Percentiles rank a stretch among this genome's conserved stretches.
These are phyloP conservation scores for Zeugodacus cucurbitae DNA, from an alignment of 1,140 invertebrate genomes.

Conservation along the genomic window DNA sequence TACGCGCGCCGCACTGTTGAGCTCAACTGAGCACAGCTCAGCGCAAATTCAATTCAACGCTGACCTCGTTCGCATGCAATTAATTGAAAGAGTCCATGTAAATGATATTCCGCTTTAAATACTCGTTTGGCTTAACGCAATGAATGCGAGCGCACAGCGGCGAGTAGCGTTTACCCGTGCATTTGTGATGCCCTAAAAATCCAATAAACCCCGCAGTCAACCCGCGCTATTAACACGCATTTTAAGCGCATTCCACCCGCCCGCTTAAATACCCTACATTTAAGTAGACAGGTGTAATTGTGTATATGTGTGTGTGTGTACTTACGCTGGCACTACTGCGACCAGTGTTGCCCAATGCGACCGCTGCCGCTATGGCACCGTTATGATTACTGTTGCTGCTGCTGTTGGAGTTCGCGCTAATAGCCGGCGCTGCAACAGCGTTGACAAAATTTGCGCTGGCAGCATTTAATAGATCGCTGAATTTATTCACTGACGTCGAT, in stretches of 20 bases:
- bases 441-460: conserved; percentile 36
- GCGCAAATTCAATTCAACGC: not conserved
- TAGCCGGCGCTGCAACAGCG: not conserved
- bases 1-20: not conserved
- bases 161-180: not conserved
- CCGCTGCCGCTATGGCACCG: not conserved
- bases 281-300: too few species aligned
- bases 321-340: conserved; percentile 43
- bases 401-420: not conserved
- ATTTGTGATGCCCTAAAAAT: conserved; percentile 23
- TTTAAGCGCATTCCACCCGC: not conserved
- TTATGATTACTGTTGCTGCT: conserved; percentile 3
- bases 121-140: not conserved
- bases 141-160: not conserved
- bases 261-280: not conserved
- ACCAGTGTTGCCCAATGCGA: conserved; percentile 1
- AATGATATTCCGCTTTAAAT: conserved; percentile 14
- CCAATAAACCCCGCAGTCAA: not conserved
- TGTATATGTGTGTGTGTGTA: not conserved
- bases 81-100: not conserved
- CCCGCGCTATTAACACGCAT: not conserved
- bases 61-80: conserved; percentile 15
- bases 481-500: conserved; percentile 43
- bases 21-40: not conserved
- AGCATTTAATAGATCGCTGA: conserved; percentile 50